Evolutionary conservation across 2,888 invertebrate species (phyloP), one percentile per base, ranked within the genome.

Genomic region (Nomada goodeniana): DNA sequence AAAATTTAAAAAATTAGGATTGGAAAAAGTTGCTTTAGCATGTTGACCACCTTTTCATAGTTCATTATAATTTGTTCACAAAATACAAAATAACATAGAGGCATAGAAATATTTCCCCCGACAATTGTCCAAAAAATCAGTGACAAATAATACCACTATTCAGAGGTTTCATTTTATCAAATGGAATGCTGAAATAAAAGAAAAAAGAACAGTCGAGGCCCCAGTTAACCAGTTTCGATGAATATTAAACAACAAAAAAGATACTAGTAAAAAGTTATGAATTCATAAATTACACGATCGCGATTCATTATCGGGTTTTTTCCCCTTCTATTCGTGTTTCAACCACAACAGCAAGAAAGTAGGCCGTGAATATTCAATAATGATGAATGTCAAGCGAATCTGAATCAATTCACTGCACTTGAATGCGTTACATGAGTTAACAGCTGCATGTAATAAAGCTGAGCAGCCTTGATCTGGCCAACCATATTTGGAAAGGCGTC

Each of bases 401-500:
- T 69, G 82, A 76, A 70, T 60, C 69, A 29, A 76, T 82, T 69
- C 67, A 11, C 60, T 26, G 47, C 44, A 57, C 36, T 76, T 76
- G 81, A 76, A 65, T 68, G 75, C 61, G 84, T 90, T 89, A 86
- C 80, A 84, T 78, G 86, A 89, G 87, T 71, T 70, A 50, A 63
- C 70, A 68, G 70, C 64, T 77, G 80, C 47, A 59, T 53, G 82
- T 80, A 85, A 88, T 80, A 84, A 87, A 88, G 69, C 72, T 79
- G 60, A 81, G 71, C 80, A 80, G 76, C 87, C 87, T 85, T 83
- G 74, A 69, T 71, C 73, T 76, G 50, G 73, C 69, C 94, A 23
- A 93, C 94, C 94, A 96, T 94, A 88, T 95, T 94, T 68, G 94
- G 93, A 88, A 95, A 94, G 93, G 96, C 94, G 84, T 96, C 95